Evolutionary conservation across 1,140 invertebrate species (phyloP).

Genomic region (Ectropis grisescens): DNA sequence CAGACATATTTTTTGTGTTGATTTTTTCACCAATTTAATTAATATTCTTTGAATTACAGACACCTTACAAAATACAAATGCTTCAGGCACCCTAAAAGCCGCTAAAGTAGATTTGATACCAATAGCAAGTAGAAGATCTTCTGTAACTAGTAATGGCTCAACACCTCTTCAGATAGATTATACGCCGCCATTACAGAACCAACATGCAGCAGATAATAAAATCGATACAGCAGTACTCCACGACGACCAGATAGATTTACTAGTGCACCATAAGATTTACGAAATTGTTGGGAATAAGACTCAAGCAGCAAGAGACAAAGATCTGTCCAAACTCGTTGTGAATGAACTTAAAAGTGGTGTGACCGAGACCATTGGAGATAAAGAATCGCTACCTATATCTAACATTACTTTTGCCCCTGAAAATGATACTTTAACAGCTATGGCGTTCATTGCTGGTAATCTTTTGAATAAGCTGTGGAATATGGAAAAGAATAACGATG

Average conservation of each 20-base stretch:
- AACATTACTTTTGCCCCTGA: constrained; percentile 57
- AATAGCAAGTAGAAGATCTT: constrained; percentile 24
- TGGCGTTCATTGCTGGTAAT: constrained; percentile 57
- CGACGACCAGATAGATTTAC: constrained; percentile 14
- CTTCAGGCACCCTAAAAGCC: constrained; percentile 34
- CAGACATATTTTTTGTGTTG: too few species aligned
- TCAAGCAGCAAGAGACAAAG: constrained; percentile 34
- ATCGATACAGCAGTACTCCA: constrained; percentile 24
- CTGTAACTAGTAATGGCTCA: constrained; percentile 10
- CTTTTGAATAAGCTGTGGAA: constrained; percentile 53
- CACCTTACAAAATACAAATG: constrained; percentile 34
- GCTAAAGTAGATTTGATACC: constrained; percentile 21
- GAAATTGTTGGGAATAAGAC: constrained; percentile 35
- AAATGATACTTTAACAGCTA: constrained; percentile 53
- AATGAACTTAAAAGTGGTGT: constrained; percentile 40
- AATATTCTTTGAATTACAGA: too few species aligned
- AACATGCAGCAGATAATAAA: constrained; percentile 46
- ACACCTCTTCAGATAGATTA: constrained; percentile 41
- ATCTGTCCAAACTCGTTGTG: constrained; percentile 45
- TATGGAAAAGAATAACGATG: constrained; percentile 39
- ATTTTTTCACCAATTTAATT: too few species aligned
- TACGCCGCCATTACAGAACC: constrained; percentile 30
- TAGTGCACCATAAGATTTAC: constrained; percentile 20
- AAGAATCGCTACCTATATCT: constrained; percentile 30
- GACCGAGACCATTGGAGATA: constrained; percentile 41